phyloP scores from a whole-genome alignment of 2,113 vertebrate genomes.

The Mugil cephalus region DNA sequence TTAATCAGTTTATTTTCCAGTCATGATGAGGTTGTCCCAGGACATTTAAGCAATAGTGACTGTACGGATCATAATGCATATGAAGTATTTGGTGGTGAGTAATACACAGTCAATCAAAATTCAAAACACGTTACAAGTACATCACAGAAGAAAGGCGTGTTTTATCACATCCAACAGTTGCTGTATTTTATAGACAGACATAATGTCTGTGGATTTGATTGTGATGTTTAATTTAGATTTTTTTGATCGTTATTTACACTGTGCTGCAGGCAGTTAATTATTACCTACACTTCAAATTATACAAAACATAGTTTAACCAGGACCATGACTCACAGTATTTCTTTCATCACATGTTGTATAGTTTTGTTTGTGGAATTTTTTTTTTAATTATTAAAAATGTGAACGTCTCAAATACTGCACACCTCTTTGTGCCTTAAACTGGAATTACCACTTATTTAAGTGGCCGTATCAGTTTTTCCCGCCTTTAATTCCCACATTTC shows the following conservation, averaged over 20 bases:
- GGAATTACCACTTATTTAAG: background rate
- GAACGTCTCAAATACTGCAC: background rate
- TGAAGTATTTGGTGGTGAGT: too few relatives aligned
- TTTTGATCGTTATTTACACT: too few relatives aligned
- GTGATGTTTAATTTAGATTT: background rate
- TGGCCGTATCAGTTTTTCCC: background rate
- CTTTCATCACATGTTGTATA: too few relatives aligned
- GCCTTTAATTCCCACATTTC: background rate
- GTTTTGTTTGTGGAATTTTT: background rate
- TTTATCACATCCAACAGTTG: background rate
- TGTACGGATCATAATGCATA: too few relatives aligned
- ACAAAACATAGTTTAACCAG: background rate
- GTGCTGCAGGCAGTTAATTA: too few relatives aligned
- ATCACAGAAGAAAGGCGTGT: background rate
- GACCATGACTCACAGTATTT: background rate
- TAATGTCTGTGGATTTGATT: background rate
- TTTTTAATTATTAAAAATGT: background rate
- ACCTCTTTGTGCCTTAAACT: conserved; percentile 30
- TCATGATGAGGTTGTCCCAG: too few relatives aligned
- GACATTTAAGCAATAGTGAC: too few relatives aligned
- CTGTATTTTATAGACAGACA: background rate
- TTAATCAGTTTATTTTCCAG: too few relatives aligned
- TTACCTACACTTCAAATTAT: background rate
- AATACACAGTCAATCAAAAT: background rate
- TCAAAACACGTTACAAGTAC: background rate